Evolutionary conservation across 2,797 vertebrate species (phyloP).

Genomic region (Enteromius thamalakanensis): DNA sequence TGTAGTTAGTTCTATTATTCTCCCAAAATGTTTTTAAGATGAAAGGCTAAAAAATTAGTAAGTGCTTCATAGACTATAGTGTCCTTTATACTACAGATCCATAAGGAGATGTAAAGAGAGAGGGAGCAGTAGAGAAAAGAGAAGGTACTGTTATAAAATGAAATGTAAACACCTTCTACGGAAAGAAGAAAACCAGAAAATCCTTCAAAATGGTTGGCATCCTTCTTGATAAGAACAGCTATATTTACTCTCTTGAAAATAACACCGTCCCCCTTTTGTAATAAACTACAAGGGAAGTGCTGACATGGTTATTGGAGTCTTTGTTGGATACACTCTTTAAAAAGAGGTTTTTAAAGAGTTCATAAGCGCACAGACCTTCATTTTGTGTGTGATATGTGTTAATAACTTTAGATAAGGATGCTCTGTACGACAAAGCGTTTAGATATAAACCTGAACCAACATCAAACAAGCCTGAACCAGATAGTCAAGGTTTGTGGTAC

Average conservation of each 20-base stretch:
- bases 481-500: not conserved
- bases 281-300: conserved; percentile 25
- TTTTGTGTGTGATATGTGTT: not conserved
- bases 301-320: not conserved
- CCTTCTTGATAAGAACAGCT: conserved; percentile 15
- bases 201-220: conserved; percentile 6
- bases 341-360: conserved; percentile 7
- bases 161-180: not conserved
- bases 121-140: not conserved
- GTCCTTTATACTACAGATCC: conserved; percentile 13
- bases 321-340: conserved; percentile 1
- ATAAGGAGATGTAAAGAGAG: conserved; percentile 61
- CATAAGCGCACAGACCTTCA: conserved; percentile 4
- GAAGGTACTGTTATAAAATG: conserved; percentile 1
- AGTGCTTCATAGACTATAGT: conserved; percentile 63
- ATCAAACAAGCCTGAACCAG: not conserved
- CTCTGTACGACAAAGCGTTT: conserved; percentile 5
- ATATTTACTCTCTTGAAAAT: conserved; percentile 52
- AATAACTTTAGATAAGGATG: conserved; percentile 10
- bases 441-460: conserved; percentile 4
- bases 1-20: conserved; percentile 14
- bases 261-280: conserved; percentile 50
- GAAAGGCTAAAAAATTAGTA: conserved; percentile 7
- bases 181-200: conserved; percentile 1
- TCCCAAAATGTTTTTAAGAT: conserved; percentile 13